Evolutionary conservation across 2,797 vertebrate genomes (phyloP).

Genomic region (Sylvia borin): DNA sequence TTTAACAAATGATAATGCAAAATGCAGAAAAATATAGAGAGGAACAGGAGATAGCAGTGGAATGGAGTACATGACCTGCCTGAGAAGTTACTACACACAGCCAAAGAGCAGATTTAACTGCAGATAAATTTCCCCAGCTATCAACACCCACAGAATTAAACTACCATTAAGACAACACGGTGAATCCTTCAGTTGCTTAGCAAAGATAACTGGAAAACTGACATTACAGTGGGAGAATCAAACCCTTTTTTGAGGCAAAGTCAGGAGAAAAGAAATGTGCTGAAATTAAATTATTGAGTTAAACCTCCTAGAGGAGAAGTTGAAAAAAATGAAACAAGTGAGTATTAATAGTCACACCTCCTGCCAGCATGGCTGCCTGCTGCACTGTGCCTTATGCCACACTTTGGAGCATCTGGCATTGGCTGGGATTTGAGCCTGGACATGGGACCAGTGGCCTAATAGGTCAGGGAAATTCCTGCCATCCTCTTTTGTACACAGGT

Average conservation of each 20-base stretch:
- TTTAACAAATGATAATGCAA: slow-evolving; percentile 71
- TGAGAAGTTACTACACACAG: slow-evolving; percentile 49
- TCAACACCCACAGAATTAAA: slow-evolving; percentile 33
- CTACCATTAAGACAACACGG: background rate
- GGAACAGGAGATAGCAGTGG: slow-evolving; percentile 44
- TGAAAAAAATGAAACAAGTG: background rate
- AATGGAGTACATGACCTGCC: slow-evolving; percentile 57
- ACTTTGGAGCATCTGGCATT: background rate
- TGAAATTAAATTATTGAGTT: background rate
- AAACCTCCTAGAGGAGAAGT: background rate
- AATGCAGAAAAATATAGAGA: slow-evolving; percentile 56
- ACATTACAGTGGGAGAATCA: background rate
- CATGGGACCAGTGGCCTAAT: background rate
- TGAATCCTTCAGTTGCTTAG: slow-evolving; percentile 1
- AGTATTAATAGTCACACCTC: background rate
- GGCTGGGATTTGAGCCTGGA: background rate
- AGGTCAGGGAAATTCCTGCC: background rate
- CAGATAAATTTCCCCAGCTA: slow-evolving; percentile 11
- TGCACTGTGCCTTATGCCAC: background rate
- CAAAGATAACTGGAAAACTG: background rate
- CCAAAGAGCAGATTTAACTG: slow-evolving; percentile 38
- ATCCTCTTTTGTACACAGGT: slow-evolving; percentile 25
- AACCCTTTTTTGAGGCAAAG: background rate
- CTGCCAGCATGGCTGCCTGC: background rate
- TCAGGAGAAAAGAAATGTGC: background rate